phyloP scores from a whole-genome alignment of 2,888 invertebrate genomes.

The Cyclophora albipunctata region DNA sequence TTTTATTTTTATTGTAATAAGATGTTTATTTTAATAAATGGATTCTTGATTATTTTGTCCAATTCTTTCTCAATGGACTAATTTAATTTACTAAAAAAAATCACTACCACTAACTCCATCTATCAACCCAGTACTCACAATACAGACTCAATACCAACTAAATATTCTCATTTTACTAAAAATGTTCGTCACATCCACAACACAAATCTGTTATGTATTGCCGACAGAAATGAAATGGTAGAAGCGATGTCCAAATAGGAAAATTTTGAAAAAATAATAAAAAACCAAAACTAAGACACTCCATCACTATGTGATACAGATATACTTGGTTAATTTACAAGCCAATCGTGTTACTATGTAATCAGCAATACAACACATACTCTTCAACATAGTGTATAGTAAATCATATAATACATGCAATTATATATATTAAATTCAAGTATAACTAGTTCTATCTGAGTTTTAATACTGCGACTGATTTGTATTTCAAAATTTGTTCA shows the following conservation, averaged over 20 bases:
- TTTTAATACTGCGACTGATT: slow-evolving; percentile 1
- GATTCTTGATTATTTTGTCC: too few relatives aligned
- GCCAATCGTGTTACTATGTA: slow-evolving; percentile 51
- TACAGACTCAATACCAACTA: too few relatives aligned
- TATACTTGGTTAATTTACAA: slow-evolving; percentile 26
- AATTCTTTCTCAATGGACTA: too few relatives aligned
- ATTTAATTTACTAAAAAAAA: too few relatives aligned
- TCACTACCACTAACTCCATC: too few relatives aligned
- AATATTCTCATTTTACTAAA: too few relatives aligned
- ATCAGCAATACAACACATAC: slow-evolving; percentile 58
- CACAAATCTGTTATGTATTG: slow-evolving; percentile 57
- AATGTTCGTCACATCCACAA: slow-evolving; percentile 22
- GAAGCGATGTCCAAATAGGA: slow-evolving; percentile 46
- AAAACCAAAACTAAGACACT: slow-evolving; percentile 4
- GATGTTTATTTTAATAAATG: too few relatives aligned
- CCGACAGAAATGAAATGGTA: slow-evolving; percentile 50
- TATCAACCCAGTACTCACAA: too few relatives aligned
- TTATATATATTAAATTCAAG: slow-evolving; percentile 5
- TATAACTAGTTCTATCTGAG: too few relatives aligned
- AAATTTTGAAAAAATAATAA: slow-evolving; percentile 38
- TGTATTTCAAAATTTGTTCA: slow-evolving; percentile 10
- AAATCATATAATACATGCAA: slow-evolving; percentile 18
- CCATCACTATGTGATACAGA: slow-evolving; percentile 4
- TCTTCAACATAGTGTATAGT: slow-evolving; percentile 11
- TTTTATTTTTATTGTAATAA: too few relatives aligned